Conservation (phyloP, 2,113 vertebrate genomes). For the Nicator chloris region DNA sequence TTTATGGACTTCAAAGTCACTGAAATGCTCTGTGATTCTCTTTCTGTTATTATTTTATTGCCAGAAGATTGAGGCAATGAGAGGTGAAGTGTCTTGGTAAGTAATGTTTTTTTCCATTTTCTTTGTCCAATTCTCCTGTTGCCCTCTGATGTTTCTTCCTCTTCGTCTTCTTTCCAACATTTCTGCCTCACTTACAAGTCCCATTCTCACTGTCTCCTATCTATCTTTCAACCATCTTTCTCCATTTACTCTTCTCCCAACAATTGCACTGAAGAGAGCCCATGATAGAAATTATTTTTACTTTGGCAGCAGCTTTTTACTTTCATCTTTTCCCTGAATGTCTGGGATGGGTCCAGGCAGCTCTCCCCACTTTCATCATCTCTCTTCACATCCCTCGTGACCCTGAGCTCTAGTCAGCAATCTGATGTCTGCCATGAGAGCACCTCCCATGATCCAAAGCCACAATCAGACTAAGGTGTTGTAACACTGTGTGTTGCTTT, state of each 20-base stretch:
- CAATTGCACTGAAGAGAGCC: neutral
- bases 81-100: neutral
- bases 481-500: neutral
- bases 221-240: constrained; percentile 8
- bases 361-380: constrained; percentile 17
- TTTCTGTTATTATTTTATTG: constrained; percentile 10
- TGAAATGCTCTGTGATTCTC: neutral
- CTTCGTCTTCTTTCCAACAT: constrained; percentile 1
- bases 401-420: constrained; percentile 9
- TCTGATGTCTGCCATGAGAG: constrained; percentile 28
- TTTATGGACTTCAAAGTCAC: constrained; percentile 10
- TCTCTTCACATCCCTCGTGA: neutral
- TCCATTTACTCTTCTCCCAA: constrained; percentile 11
- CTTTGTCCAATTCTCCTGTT: neutral
- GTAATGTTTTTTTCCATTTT: neutral
- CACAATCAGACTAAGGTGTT: neutral
- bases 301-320: constrained; percentile 19
- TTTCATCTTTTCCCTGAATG: constrained; percentile 29
- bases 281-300: neutral
- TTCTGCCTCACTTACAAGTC: neutral
- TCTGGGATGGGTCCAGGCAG: constrained; percentile 30
- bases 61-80: neutral
- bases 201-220: neutral
- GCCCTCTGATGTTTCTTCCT: neutral
- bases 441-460: constrained; percentile 9